phyloP scores from a whole-genome alignment of 1,140 invertebrate genomes.

The Probaryconus sp. region DNA sequence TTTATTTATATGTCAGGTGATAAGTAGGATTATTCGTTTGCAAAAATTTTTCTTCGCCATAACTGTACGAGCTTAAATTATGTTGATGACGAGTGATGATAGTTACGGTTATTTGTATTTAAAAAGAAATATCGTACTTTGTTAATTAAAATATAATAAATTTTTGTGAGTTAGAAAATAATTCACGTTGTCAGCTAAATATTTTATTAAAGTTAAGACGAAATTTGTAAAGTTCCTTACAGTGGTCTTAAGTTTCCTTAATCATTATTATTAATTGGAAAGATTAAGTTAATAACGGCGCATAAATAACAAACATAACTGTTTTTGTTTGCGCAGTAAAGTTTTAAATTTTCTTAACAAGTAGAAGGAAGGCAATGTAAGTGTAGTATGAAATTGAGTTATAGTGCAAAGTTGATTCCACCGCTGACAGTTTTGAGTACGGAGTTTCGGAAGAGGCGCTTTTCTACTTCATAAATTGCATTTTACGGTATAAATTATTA shows the following conservation, averaged over 20 bases:
- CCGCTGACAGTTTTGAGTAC: conserved; percentile 43
- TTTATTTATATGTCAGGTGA: no score
- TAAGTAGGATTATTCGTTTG: no score
- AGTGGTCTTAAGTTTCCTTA: conserved; percentile 5
- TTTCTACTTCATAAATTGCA: conserved; percentile 61
- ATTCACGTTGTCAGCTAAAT: no score
- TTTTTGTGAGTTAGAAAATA: no score
- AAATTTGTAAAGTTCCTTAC: no score
- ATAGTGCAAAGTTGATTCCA: conserved; percentile 34
- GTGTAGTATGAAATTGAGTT: conserved; percentile 52
- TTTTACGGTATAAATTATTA: conserved; percentile 56
- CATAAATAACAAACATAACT: conserved; percentile 20
- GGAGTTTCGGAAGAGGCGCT: conserved; percentile 49
- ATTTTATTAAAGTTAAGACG: no score
- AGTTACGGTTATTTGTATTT: no score
- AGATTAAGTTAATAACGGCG: neutral
- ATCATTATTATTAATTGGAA: conserved; percentile 12
- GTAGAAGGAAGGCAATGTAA: conserved; percentile 12
- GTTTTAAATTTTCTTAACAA: conserved; percentile 27
- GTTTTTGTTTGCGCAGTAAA: conserved; percentile 21
- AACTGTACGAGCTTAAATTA: no score
- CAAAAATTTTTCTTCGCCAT: no score
- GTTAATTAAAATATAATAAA: no score
- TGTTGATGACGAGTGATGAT: no score
- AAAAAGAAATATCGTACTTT: no score